Percentiles rank a stretch among this genome's conserved stretches.
These are phyloP conservation scores for Acropternis orthonyx DNA, from an alignment of 2,797 vertebrate species.

Conservation along the genomic window DNA sequence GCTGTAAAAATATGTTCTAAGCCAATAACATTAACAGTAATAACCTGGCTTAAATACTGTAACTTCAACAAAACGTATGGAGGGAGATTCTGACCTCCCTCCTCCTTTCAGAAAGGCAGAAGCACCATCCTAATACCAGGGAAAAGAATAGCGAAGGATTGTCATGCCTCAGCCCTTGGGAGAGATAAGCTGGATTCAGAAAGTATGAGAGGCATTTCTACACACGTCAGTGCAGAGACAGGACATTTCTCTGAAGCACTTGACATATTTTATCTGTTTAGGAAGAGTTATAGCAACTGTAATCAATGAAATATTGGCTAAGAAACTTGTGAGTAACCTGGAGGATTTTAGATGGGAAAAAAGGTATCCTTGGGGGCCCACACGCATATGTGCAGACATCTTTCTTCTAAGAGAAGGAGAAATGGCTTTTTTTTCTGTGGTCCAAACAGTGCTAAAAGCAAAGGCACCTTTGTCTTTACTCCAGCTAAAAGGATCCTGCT, in stretches of 20 bases:
- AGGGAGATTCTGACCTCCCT: neutral
- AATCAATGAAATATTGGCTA: neutral
- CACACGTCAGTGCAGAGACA: neutral
- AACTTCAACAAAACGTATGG: neutral
- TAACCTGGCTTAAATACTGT: neutral
- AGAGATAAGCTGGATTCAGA: conserved; percentile 32
- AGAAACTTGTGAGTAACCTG: neutral
- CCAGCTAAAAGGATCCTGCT: neutral
- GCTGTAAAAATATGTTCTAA: neutral
- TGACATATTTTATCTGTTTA: neutral
- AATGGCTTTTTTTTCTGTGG: neutral
- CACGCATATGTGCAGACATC: neutral
- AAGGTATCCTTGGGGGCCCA: neutral
- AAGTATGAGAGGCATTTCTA: conserved; percentile 36
- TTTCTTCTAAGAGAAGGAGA: neutral
- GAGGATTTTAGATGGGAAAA: neutral
- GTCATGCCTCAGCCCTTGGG: neutral
- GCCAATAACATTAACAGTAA: neutral
- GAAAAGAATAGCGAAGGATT: neutral
- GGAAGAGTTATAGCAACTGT: neutral
- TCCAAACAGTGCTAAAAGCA: neutral
- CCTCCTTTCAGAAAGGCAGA: neutral
- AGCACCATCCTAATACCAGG: neutral
- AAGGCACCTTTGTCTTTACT: neutral
- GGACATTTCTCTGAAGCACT: neutral